These are phyloP conservation scores for Corvus moneduloides DNA, from an alignment of 2,113 vertebrate species.

Conservation along the genomic window DNA sequence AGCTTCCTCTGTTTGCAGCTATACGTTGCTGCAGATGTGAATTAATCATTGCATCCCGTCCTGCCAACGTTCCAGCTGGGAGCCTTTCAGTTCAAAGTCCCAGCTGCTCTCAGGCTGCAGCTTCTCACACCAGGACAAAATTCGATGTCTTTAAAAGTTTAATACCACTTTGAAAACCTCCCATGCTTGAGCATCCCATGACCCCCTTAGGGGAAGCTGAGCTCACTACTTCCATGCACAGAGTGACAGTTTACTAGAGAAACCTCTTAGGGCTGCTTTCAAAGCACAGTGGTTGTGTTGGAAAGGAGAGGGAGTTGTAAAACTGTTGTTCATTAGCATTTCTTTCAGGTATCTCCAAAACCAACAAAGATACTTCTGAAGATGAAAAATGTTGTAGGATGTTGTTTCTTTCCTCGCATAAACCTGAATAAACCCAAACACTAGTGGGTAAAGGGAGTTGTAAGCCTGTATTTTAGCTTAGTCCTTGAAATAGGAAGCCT, in stretches of 20 bases:
- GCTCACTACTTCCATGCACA: background rate
- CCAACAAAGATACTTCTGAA: slow-evolving; percentile 27
- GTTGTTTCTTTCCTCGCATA: background rate
- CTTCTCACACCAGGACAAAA: slow-evolving; percentile 11
- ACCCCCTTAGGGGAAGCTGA: slow-evolving; percentile 7
- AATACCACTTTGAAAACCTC: background rate
- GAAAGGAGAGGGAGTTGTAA: background rate
- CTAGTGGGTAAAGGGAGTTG: background rate
- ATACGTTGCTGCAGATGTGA: background rate
- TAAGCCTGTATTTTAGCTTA: background rate
- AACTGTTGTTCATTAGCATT: background rate
- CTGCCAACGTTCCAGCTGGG: slow-evolving; percentile 17
- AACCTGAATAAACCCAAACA: background rate
- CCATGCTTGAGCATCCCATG: background rate
- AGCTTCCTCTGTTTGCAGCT: background rate
- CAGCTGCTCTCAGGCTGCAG: slow-evolving; percentile 1
- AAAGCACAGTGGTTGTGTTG: slow-evolving; percentile 12
- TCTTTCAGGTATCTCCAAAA: background rate
- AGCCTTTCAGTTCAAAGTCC: slow-evolving; percentile 14
- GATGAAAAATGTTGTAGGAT: background rate
- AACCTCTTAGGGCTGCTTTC: slow-evolving; percentile 10
- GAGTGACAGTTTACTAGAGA: background rate
- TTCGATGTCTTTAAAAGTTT: background rate
- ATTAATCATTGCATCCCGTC: background rate
- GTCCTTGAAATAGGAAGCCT: background rate